phyloP scores from a whole-genome alignment of 2,113 vertebrate genomes.

The Anolis sagrei region DNA sequence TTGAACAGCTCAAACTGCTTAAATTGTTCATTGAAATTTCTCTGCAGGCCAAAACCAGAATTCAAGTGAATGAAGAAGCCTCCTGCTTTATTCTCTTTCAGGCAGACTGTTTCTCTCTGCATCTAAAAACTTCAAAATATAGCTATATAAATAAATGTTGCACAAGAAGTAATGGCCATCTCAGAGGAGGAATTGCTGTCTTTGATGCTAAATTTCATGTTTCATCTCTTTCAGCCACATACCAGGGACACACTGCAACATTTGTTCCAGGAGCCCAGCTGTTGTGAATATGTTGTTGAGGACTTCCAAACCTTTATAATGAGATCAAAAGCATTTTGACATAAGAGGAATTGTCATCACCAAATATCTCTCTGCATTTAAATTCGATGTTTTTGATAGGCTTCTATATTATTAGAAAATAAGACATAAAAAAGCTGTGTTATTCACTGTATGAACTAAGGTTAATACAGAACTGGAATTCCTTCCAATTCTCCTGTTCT shows the following conservation, averaged over 20 bases:
- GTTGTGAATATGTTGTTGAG: background rate
- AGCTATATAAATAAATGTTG: background rate
- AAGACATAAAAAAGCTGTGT: conserved; percentile 40
- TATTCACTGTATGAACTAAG: conserved; percentile 29
- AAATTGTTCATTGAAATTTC: background rate
- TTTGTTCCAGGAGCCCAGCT: background rate
- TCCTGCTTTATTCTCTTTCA: background rate
- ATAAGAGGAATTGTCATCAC: background rate
- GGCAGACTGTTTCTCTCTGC: background rate
- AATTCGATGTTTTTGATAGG: conserved; percentile 12
- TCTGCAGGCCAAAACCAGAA: background rate
- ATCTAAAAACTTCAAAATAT: background rate
- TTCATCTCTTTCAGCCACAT: background rate
- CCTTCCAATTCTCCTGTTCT: conserved; percentile 27
- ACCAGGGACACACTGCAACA: background rate
- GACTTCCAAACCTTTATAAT: background rate
- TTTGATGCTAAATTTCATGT: background rate
- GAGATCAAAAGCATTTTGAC: background rate
- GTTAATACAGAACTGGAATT: conserved; percentile 66
- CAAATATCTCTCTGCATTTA: background rate
- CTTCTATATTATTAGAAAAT: conserved; percentile 18
- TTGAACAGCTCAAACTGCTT: background rate
- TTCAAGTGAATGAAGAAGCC: background rate
- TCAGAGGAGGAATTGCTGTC: background rate
- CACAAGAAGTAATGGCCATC: background rate